Evolutionary conservation across 2,113 vertebrate genomes (phyloP), one percentile per base, ranked within the genome.

Genomic region (Rhombomys opimus): DNA sequence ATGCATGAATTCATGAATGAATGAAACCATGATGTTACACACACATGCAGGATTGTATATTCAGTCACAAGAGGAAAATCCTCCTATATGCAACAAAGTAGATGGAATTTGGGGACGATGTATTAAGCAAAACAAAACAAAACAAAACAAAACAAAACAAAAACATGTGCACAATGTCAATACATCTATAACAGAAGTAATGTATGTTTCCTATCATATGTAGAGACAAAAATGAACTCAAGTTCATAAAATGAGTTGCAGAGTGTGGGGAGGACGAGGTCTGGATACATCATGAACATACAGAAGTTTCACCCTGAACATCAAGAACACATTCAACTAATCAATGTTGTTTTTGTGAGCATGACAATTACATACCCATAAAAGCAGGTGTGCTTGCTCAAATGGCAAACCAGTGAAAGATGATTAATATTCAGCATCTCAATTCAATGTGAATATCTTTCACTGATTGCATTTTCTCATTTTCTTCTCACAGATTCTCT

Each of bases 211-310:
- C 5, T 63, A 22, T 50, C 57, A 73, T 72, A 85, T n/a, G 14
- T n/a, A 10, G 20, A 75, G 11, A 9, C 30, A 35, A 73, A 41
- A 46, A 72, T 70, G 2, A 59, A 18, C 25, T 63, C 38, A 35
- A 18, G 73, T 1, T 17, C n/a, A 27, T 61, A 41, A 85, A 7
- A 63, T 1, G 11, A 5, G 30, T 4, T 63, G 6, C 5, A 4
- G 30, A 52, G 4, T 20, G 5, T 1, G 5, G 61, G 1, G 4
- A 25, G 46, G 10, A 77, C 14, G 27, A 4, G 18, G 6, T 3
- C 0, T 85, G 4, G n/a, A 46, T 30, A 14, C 23, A 30, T 25
- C 23, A 32, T 20, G 61, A 65, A 46, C 9, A 85, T 30, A 85
- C 15, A 32, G 15, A 86, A 86, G 25, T 32, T 50, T 67, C 27